phyloP scores from a whole-genome alignment of 2,888 invertebrate genomes.

The Pandemis corylana region DNA sequence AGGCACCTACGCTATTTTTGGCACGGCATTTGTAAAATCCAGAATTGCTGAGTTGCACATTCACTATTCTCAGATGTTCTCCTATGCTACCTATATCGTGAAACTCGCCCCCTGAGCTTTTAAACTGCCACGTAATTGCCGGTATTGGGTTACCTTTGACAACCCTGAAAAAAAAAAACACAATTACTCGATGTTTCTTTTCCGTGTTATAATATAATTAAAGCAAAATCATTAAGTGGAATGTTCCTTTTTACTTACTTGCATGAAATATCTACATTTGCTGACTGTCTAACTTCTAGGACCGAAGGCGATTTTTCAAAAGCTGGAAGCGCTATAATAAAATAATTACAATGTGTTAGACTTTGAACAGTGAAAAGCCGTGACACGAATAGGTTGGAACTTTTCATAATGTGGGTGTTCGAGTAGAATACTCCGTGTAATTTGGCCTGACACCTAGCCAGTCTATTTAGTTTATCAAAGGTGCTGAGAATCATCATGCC shows the following conservation, averaged over 20 bases:
- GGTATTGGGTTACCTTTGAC: background rate
- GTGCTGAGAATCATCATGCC: no score
- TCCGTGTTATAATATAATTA: no score
- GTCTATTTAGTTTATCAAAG: no score
- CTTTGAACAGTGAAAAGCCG: no score
- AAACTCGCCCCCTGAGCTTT: background rate
- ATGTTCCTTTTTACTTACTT: background rate
- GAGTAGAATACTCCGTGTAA: no score
- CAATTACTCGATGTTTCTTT: no score
- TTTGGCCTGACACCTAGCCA: no score
- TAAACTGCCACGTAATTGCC: background rate
- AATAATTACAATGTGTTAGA: background rate
- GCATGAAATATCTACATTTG: background rate
- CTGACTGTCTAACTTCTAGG: background rate
- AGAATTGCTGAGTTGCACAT: background rate
- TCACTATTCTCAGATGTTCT: background rate
- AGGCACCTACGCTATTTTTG: background rate
- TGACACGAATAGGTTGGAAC: no score
- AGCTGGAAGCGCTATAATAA: background rate
- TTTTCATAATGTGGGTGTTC: no score
- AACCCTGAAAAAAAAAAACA: background rate
- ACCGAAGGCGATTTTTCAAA: background rate
- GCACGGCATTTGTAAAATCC: slow-evolving; percentile 13
- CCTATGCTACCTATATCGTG: background rate
- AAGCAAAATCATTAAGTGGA: no score